Base-by-base conservation (phyloP, 1,140 invertebrate species). In the Apocrypta bakeri region DNA sequence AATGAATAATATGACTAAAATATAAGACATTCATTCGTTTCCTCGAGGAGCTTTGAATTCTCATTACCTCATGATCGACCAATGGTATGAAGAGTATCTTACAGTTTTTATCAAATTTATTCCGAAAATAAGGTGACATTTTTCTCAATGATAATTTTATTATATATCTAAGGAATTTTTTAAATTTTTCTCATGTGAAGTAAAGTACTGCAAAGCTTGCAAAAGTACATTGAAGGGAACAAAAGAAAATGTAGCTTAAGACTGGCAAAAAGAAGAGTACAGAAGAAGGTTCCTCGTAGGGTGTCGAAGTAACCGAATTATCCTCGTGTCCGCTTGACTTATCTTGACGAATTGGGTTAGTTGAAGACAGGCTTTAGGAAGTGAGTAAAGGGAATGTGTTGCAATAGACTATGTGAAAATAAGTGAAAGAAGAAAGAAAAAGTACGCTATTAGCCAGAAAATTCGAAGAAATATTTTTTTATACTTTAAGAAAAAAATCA, bases 311-410 rank as follows among this genome's bases (percentile, higher is more conserved):
- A 86, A 87, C 79, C 84, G 85, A 87, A 87, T 87, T 87, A 87
- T 85, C 84, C 82, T 78, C 73, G 71, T 85, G 85, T 85, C 85
- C 68, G 81, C 63, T 71, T 77, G 76, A 84, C 83, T 88, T 86
- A 87, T 84, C 81, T 79, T 87, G 85, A 87, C 83, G 79, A 86
- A 88, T 88, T 87, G 84, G 83, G 80, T 88, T 87, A 86, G 83
- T 79, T 81, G 75, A 84, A 85, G 86, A 81, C 85, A 83, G 73
- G 27, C 61, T 37, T 48, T 81, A 69, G 75, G 68, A 61, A 76
- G 66, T 64, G 84, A 76, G 79, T 71, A 56, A 64, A 17, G 72
- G 61, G 78, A 83, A 82, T 40, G 71, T 33, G 25, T 69, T 82
- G 71, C 73, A 64, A 56, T 84, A 56, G 76, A 80, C n/a, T 80